Percentiles rank a stretch among this genome's conserved stretches.
Conservation (phyloP, 2,797 vertebrate species). For the Notamacropus eugenii region DNA sequence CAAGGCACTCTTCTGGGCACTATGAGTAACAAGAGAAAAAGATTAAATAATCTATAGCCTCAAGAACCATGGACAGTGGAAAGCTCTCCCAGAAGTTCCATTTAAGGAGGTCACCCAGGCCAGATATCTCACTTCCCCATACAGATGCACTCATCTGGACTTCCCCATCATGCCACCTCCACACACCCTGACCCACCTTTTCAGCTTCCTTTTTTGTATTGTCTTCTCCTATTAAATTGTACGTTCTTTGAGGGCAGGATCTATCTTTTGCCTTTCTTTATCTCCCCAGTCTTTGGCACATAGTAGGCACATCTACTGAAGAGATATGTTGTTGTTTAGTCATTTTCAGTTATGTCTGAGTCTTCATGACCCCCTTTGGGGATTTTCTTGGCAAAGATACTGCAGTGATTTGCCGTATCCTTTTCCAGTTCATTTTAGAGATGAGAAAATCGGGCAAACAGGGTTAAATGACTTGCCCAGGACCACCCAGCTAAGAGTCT, state of each 20-base stretch:
- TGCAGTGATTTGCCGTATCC: no score
- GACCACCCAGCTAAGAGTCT: conserved; percentile 20
- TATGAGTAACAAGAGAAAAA: neutral
- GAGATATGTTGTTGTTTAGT: no score
- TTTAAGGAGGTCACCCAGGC: neutral
- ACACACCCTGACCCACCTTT: neutral
- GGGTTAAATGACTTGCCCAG: neutral
- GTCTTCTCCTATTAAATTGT: neutral
- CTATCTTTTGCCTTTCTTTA: neutral
- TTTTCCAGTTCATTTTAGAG: neutral
- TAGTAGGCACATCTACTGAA: no score
- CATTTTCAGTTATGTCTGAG: no score
- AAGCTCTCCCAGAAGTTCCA: neutral
- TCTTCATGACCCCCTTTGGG: no score
- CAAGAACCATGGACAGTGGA: neutral
- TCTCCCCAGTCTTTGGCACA: no score
- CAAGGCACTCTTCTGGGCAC: neutral
- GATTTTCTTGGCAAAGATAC: no score
- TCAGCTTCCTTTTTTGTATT: neutral
- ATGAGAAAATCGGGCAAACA: neutral
- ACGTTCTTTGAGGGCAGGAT: neutral
- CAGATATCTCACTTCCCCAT: neutral
- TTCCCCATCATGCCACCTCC: neutral
- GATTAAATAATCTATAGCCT: neutral
- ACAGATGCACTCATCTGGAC: neutral